Conservation (phyloP, 2,888 invertebrate genomes). For the Limnephilus marmoratus region DNA sequence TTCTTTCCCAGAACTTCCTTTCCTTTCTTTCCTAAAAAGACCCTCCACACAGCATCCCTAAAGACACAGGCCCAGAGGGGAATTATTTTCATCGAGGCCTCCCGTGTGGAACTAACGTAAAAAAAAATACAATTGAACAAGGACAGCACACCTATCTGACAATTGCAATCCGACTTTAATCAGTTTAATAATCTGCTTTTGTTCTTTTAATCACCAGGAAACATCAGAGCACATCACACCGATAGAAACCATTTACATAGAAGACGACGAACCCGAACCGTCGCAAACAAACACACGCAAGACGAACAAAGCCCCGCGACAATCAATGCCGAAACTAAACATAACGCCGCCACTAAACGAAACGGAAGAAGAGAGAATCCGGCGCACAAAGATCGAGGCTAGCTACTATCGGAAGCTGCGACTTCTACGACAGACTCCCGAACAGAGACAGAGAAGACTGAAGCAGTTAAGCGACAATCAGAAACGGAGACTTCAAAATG, state of each 20-base stretch:
- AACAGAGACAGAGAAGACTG: slow-evolving; percentile 43
- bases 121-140: too few relatives aligned
- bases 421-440: slow-evolving; percentile 40
- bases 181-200: not conserved
- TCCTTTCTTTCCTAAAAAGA: too few relatives aligned
- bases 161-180: too few relatives aligned
- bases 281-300: not conserved
- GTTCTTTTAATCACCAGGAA: not conserved
- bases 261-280: not conserved
- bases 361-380: slow-evolving; percentile 24
- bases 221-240: not conserved
- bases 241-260: not conserved
- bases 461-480: slow-evolving; percentile 25
- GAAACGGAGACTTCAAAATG: slow-evolving; percentile 8
- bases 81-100: too few relatives aligned
- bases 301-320: not conserved
- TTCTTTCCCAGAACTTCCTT: too few relatives aligned
- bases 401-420: slow-evolving; percentile 44
- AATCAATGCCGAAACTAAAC: not conserved
- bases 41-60: too few relatives aligned
- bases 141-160: too few relatives aligned
- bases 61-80: too few relatives aligned
- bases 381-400: slow-evolving; percentile 13
- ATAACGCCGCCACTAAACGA: slow-evolving; percentile 28
- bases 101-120: too few relatives aligned